Conservation (phyloP, 2,888 invertebrate species). For the Brenthis daphne region DNA sequence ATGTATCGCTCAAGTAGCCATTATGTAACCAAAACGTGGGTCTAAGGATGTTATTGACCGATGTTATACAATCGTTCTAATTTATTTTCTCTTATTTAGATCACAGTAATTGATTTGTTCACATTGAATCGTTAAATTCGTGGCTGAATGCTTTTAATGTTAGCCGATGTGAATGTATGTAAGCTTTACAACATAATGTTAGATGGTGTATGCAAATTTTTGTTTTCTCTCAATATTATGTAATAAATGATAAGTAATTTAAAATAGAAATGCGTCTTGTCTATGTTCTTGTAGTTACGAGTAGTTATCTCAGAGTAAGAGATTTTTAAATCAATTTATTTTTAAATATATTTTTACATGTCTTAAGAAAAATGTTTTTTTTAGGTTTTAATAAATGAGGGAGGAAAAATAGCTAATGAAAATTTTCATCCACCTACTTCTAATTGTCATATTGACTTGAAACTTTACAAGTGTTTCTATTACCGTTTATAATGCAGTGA, state of each 20-base stretch:
- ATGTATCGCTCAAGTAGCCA: constrained; percentile 63
- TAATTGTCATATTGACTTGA: no score
- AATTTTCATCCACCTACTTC: no score
- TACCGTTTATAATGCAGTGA: no score
- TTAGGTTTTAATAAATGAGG: no score
- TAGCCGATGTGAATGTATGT: constrained; percentile 18
- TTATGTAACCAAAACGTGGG: constrained; percentile 57
- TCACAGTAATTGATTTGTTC: constrained; percentile 36
- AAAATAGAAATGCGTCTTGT: background rate
- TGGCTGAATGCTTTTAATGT: constrained; percentile 27
- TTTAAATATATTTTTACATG: background rate
- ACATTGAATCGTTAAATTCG: constrained; percentile 36
- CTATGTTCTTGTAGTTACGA: background rate
- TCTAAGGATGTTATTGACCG: constrained; percentile 46
- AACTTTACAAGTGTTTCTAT: no score
- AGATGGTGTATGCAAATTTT: background rate
- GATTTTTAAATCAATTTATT: background rate
- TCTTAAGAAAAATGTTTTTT: background rate
- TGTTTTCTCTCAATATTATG: constrained; percentile 30
- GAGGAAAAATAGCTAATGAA: no score
- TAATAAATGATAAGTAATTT: constrained; percentile 23
- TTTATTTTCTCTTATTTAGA: constrained; percentile 30
- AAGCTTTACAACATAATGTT: constrained; percentile 2
- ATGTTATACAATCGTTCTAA: constrained; percentile 36
- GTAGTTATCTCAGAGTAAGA: background rate